These are phyloP conservation scores for Trichacis sp. DNA, from an alignment of 2,888 invertebrate genomes.

Conservation along the genomic window DNA sequence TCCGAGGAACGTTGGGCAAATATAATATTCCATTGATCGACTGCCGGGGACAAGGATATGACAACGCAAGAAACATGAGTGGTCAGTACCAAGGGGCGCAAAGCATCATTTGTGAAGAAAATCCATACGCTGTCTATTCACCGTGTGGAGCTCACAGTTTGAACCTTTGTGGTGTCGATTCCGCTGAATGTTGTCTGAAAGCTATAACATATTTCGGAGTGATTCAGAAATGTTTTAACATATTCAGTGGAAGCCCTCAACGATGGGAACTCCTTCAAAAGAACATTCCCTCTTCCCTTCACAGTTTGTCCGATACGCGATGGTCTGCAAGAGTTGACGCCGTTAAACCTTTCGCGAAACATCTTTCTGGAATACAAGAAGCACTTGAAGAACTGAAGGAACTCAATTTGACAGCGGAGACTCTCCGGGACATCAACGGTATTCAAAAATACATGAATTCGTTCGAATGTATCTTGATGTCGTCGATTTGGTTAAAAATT, in stretches of 20 bases:
- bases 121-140: conserved; percentile 5
- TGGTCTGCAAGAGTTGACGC: conserved; percentile 18
- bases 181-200: background rate
- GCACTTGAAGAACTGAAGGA: background rate
- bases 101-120: conserved; percentile 5
- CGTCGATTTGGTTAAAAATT: conserved; percentile 9
- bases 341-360: conserved; percentile 4
- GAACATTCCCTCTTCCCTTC: background rate
- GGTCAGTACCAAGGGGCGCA: conserved; percentile 5
- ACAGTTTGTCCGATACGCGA: conserved; percentile 6
- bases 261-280: conserved; percentile 8
- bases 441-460: conserved; percentile 1
- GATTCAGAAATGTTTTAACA: conserved; percentile 9
- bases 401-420: conserved; percentile 7
- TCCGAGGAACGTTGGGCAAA: background rate
- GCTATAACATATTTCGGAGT: background rate
- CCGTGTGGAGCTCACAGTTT: conserved; percentile 4
- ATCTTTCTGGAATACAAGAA: conserved; percentile 9
- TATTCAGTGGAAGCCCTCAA: conserved; percentile 2
- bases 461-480: conserved; percentile 12
- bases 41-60: conserved; percentile 9
- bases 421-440: conserved; percentile 3
- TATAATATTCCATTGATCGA: background rate
- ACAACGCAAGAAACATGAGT: conserved; percentile 5
- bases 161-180: conserved; percentile 7